A percentile compares a stretch with the other conserved stretches of the same genome.
Evolutionary conservation across 2,797 vertebrate species (phyloP).

Genomic region (Brachyalestes nurse): DNA sequence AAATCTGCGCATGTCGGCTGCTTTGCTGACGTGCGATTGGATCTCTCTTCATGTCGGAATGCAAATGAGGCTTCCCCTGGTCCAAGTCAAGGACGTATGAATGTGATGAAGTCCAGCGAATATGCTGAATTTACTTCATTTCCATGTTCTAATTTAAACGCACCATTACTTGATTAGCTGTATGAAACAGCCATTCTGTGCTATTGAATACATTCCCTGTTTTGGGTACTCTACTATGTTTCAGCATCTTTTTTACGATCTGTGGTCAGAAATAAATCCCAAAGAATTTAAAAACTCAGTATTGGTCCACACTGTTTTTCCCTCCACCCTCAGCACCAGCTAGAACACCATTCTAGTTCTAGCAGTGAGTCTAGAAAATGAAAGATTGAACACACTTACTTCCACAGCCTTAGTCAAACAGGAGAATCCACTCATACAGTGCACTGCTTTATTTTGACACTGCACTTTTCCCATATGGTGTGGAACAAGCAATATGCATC

Average conservation of each 20-base stretch:
- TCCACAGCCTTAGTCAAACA: slow-evolving; percentile 6
- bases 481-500: slow-evolving; percentile 32
- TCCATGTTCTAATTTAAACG: background rate
- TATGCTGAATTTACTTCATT: background rate
- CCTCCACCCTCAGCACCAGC: background rate
- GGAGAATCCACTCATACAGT: slow-evolving; percentile 13
- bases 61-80: background rate
- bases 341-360: background rate
- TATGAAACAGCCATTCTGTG: background rate
- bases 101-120: background rate
- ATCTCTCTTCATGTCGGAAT: background rate
- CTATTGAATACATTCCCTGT: too few relatives aligned
- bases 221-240: too few relatives aligned
- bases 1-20: background rate
- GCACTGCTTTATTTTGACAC: slow-evolving; percentile 15
- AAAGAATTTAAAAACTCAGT: background rate
- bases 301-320: background rate
- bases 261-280: too few relatives aligned
- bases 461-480: slow-evolving; percentile 33
- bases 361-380: background rate
- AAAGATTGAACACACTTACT: slow-evolving; percentile 11
- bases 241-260: too few relatives aligned
- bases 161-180: background rate
- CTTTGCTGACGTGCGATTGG: slow-evolving; percentile 18
- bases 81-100: slow-evolving; percentile 9